phyloP scores from a whole-genome alignment of 2,888 invertebrate genomes.

The Lasioglossum marginatum region DNA sequence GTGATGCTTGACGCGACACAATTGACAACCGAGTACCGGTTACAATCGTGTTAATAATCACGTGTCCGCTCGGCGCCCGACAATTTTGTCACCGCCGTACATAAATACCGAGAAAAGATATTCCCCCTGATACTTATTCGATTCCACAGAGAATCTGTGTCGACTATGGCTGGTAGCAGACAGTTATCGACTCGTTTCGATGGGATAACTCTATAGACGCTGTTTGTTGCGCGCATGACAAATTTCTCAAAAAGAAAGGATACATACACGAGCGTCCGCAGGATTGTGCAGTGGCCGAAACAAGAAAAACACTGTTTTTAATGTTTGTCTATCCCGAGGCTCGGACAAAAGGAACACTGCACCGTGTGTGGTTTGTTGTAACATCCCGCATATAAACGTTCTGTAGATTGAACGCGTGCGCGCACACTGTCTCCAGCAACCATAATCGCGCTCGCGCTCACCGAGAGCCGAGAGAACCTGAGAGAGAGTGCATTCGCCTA shows the following conservation, averaged over 20 bases:
- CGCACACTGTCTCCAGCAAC: slow-evolving; percentile 33
- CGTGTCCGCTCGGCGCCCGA: neutral
- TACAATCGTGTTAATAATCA: neutral
- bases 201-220: neutral
- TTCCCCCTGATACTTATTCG: neutral
- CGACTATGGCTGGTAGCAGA: slow-evolving; percentile 9
- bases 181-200: slow-evolving; percentile 12
- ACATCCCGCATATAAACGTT: neutral
- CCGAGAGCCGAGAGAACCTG: neutral
- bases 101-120: neutral
- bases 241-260: slow-evolving; percentile 10
- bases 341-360: slow-evolving; percentile 11
- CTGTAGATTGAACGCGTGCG: slow-evolving; percentile 35
- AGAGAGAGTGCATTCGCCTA: slow-evolving; percentile 1
- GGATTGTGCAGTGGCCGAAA: neutral
- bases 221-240: slow-evolving; percentile 3
- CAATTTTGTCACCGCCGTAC: neutral
- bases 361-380: neutral
- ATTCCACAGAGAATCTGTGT: neutral
- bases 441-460: slow-evolving; percentile 37
- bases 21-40: neutral
- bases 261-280: neutral
- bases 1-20: neutral
- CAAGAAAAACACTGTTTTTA: neutral
- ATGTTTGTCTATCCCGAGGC: neutral